These are phyloP conservation scores for Bombus turneri DNA, from an alignment of 1,140 invertebrate genomes.

Conservation along the genomic window DNA sequence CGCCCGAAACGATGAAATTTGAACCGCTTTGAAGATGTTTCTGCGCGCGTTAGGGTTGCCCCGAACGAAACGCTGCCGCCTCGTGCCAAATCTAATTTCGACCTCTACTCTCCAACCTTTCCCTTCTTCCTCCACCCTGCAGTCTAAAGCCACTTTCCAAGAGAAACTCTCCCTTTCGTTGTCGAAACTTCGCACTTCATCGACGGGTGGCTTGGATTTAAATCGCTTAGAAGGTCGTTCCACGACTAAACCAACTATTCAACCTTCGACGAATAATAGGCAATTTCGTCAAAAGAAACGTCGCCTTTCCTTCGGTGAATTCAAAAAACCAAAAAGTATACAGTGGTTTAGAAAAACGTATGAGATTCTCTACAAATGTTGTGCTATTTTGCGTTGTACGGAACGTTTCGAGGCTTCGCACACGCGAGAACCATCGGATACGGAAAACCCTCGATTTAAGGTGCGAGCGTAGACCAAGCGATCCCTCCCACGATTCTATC, in stretches of 20 bases:
- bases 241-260: neutral
- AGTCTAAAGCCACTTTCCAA: slow-evolving; percentile 39
- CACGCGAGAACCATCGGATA: no score
- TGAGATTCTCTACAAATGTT: no score
- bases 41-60: slow-evolving; percentile 8
- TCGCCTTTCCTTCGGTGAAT: neutral
- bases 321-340: neutral
- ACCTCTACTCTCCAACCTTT: slow-evolving; percentile 34
- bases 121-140: neutral
- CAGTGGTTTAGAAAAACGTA: no score
- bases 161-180: slow-evolving; percentile 44
- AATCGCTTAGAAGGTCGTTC: slow-evolving; percentile 9
- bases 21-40: slow-evolving; percentile 52
- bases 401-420: neutral
- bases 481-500: neutral
- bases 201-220: neutral
- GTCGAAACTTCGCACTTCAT: slow-evolving; percentile 46
- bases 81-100: slow-evolving; percentile 58
- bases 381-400: no score
- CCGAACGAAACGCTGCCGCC: neutral
- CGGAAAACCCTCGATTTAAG: neutral
- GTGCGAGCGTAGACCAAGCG: neutral
- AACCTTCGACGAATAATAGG: neutral
- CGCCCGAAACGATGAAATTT: slow-evolving; percentile 45
- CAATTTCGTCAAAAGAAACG: neutral